Conservation (phyloP, 2,113 vertebrate genomes). For the Anas platyrhynchos region DNA sequence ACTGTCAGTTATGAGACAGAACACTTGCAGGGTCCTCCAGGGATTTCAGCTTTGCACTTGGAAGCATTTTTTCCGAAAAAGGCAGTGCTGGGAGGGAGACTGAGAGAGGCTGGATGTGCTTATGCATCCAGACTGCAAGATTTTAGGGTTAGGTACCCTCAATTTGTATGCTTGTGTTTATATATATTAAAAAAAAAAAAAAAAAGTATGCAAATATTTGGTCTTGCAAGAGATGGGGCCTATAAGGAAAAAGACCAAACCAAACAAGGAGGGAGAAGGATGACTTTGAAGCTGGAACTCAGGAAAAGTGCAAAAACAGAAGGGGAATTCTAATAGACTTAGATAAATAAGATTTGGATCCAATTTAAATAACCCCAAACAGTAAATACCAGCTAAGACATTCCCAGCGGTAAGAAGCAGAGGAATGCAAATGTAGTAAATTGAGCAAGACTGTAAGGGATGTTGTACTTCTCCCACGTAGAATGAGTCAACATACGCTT, state of each 20-base stretch:
- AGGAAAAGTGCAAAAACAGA: background rate
- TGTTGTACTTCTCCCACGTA: background rate
- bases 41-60: background rate
- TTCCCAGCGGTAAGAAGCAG: background rate
- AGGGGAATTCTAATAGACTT: background rate
- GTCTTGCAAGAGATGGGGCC: background rate
- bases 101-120: background rate
- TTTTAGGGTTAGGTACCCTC: background rate
- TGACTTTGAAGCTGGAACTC: background rate
- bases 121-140: background rate
- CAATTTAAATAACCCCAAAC: background rate
- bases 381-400: slow-evolving; percentile 1
- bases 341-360: slow-evolving; percentile 30
- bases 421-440: slow-evolving; percentile 18
- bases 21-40: background rate
- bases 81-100: background rate
- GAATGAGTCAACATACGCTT: background rate
- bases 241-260: background rate
- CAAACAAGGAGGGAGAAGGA: background rate
- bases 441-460: background rate
- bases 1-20: background rate
- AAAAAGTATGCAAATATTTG: background rate
- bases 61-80: background rate
- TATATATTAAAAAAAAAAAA: background rate
- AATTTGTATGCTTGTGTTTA: background rate